A percentile compares a stretch with the other conserved stretches of the same genome.
phyloP scores from a whole-genome alignment of 2,797 vertebrate genomes.

The Kryptolebias ocellatus region DNA sequence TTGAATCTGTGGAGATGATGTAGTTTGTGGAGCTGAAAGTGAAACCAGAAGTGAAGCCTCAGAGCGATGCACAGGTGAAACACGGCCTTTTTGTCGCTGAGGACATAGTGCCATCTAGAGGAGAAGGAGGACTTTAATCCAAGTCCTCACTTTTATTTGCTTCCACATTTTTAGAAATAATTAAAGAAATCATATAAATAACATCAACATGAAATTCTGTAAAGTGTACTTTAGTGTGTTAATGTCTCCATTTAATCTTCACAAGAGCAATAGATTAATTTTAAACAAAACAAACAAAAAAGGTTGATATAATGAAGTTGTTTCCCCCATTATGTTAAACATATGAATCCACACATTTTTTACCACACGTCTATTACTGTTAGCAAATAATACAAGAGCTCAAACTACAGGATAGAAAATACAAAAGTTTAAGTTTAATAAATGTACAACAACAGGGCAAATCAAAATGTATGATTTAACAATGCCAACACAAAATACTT shows the following conservation, averaged over 20 bases:
- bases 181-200: background rate
- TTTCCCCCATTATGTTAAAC: background rate
- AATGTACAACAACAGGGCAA: constrained; percentile 8
- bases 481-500: background rate
- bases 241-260: background rate
- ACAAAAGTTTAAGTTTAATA: background rate
- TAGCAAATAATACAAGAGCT: constrained; percentile 24
- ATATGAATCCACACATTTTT: background rate
- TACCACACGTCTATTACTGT: background rate
- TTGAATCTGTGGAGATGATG: constrained; percentile 4
- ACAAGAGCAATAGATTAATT: constrained; percentile 1
- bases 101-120: constrained; percentile 79
- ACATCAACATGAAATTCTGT: background rate
- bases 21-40: constrained; percentile 5
- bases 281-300: background rate
- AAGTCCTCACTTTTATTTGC: background rate
- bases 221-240: background rate
- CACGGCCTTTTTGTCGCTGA: constrained; percentile 59
- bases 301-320: background rate
- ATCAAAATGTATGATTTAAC: constrained; percentile 3
- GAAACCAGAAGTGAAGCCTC: constrained; percentile 10
- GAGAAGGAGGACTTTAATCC: constrained; percentile 28
- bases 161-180: background rate
- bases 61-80: constrained; percentile 1
- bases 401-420: background rate